Conservation (phyloP, 35 echinoderm and acorn worm species). For the Chiridota heheva region DNA sequence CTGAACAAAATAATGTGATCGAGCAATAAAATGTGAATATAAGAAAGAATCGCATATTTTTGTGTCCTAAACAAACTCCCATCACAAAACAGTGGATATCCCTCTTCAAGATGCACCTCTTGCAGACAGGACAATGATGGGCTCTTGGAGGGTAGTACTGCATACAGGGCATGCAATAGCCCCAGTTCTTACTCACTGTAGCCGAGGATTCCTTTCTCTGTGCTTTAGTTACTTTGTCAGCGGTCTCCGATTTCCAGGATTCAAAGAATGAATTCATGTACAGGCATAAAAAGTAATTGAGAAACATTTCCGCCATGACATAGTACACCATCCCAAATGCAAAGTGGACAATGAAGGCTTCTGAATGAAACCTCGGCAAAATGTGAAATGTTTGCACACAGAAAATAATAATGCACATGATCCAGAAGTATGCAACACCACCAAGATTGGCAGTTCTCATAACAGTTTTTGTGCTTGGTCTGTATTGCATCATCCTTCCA, state of each 20-base stretch:
- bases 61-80: conserved; percentile 66
- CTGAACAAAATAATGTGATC: conserved; percentile 31
- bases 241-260: neutral
- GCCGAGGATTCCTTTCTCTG: neutral
- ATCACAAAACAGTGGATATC: conserved; percentile 83
- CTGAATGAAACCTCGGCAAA: conserved; percentile 31
- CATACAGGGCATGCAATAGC: conserved; percentile 78
- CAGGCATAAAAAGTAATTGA: conserved; percentile 64
- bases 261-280: conserved; percentile 52
- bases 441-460: conserved; percentile 53
- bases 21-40: conserved; percentile 70
- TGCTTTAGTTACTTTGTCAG: neutral
- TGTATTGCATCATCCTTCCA: too few species aligned
- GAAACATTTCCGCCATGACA: conserved; percentile 35
- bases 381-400: conserved; percentile 21
- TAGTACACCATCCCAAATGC: conserved; percentile 30
- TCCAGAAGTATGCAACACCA: conserved; percentile 64
- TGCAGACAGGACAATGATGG: conserved; percentile 81
- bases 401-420: conserved; percentile 14
- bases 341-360: conserved; percentile 6
- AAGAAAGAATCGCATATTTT: conserved; percentile 73
- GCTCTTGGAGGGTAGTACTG: conserved; percentile 80
- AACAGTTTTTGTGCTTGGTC: too few species aligned
- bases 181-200: conserved; percentile 66
- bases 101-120: conserved; percentile 73